A percentile compares a stretch with the other conserved stretches of the same genome.
phyloP scores from a whole-genome alignment of 1,140 invertebrate genomes.

The Ostrea edulis region DNA sequence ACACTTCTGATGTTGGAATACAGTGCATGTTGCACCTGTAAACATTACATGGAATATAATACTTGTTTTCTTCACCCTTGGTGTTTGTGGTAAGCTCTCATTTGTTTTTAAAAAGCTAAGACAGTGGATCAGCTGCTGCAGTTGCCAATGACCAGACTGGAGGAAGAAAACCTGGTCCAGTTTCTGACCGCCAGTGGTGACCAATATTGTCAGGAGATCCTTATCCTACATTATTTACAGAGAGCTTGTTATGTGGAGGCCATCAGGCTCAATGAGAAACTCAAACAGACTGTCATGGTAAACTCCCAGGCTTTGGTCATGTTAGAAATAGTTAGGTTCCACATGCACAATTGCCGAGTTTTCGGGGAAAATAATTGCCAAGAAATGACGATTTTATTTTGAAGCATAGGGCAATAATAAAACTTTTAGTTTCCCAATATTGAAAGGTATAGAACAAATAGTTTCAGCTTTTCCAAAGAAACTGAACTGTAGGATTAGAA shows the following conservation, averaged over 20 bases:
- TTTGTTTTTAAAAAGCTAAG: slow-evolving; percentile 72
- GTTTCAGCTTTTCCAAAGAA: too few species aligned
- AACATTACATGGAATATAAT: too few species aligned
- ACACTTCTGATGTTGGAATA: too few species aligned
- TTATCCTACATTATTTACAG: slow-evolving; percentile 81
- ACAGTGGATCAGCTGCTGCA: slow-evolving; percentile 81
- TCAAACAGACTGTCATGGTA: slow-evolving; percentile 72
- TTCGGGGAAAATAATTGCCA: too few species aligned
- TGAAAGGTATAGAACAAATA: too few species aligned
- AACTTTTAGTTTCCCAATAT: too few species aligned
- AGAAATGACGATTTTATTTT: too few species aligned
- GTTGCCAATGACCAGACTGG: slow-evolving; percentile 80
- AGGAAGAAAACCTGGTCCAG: slow-evolving; percentile 82
- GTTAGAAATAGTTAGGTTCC: background rate
- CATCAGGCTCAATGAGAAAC: slow-evolving; percentile 76
- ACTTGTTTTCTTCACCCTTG: background rate
- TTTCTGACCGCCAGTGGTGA: slow-evolving; percentile 81
- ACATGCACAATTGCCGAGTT: too few species aligned
- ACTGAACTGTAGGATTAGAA: background rate
- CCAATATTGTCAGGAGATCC: slow-evolving; percentile 79
- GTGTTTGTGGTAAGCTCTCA: background rate
- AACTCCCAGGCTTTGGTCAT: background rate
- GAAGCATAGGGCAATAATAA: too few species aligned
- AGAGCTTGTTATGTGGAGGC: slow-evolving; percentile 78
- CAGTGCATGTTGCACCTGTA: too few species aligned